These are phyloP conservation scores for Caenorhabditis becei DNA, from an alignment of 2,888 invertebrate genomes.

Conservation along the genomic window DNA sequence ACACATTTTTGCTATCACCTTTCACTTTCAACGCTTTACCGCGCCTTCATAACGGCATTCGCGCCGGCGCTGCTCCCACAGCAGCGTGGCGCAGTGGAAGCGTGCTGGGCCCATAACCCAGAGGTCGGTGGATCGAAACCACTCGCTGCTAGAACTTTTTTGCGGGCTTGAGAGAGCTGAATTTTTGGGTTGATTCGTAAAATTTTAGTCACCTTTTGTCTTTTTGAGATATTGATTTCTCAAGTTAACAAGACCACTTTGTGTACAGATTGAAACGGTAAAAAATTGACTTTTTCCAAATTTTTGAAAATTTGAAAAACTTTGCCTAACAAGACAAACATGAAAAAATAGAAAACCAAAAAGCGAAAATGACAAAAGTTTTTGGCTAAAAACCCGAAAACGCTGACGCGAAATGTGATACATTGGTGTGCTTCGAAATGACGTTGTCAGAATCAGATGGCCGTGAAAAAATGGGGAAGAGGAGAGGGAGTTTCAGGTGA, in stretches of 20 bases:
- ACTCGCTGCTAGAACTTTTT: conserved; percentile 72
- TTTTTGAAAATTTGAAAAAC: too few relatives aligned
- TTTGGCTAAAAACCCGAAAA: too few relatives aligned
- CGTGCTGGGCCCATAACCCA: conserved; percentile 92
- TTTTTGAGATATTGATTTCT: too few relatives aligned
- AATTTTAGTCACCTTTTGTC: too few relatives aligned
- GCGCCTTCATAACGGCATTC: background rate
- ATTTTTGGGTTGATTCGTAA: too few relatives aligned
- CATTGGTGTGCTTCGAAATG: too few relatives aligned
- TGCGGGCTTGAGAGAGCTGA: background rate
- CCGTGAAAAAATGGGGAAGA: background rate
- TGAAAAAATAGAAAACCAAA: background rate
- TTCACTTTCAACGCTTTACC: too few relatives aligned
- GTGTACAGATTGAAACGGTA: too few relatives aligned
- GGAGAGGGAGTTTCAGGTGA: background rate
- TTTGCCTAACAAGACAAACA: background rate
- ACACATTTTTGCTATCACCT: too few relatives aligned
- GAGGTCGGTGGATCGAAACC: conserved; percentile 87
- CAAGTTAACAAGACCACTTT: too few relatives aligned
- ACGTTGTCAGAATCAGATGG: too few relatives aligned
- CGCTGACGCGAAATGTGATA: background rate
- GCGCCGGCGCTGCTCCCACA: conserved; percentile 74
- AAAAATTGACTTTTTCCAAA: too few relatives aligned
- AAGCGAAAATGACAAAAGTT: background rate
- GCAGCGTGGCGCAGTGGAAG: conserved; percentile 90